These are phyloP conservation scores for Entomobrya multifasciata DNA, from an alignment of 2,888 invertebrate genomes.

Conservation along the genomic window DNA sequence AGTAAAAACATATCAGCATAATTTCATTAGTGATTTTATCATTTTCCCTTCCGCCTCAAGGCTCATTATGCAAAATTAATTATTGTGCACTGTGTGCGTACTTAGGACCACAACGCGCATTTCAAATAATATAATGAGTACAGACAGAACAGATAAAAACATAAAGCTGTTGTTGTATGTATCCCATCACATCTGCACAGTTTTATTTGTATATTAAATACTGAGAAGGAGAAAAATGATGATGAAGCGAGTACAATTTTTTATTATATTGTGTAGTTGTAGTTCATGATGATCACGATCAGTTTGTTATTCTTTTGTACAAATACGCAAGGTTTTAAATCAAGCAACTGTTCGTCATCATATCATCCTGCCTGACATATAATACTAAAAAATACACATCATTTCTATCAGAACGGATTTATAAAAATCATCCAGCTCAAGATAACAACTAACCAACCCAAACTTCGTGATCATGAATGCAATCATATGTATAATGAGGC, in stretches of 20 bases:
- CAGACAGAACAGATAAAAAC: no score
- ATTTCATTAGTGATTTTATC: constrained; percentile 74
- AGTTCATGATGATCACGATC: no score
- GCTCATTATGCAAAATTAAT: constrained; percentile 74
- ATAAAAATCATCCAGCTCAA: background rate
- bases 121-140: no score
- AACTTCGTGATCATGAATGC: constrained; percentile 65
- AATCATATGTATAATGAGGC: constrained; percentile 58
- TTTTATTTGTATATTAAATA: constrained; percentile 23
- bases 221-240: constrained; percentile 1
- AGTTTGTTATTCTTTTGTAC: no score
- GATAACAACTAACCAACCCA: background rate
- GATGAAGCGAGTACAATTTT: constrained; percentile 43
- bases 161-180: no score
- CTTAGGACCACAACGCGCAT: no score
- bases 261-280: constrained; percentile 46
- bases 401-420: constrained; percentile 16
- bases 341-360: constrained; percentile 34
- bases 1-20: constrained; percentile 70
- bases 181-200: constrained; percentile 56
- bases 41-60: constrained; percentile 72
- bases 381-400: no score
- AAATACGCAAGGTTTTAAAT: constrained; percentile 37
- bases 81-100: constrained; percentile 56
- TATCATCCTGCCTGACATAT: no score